These are phyloP conservation scores for Mactromeris polynyma DNA, from an alignment of 2,888 invertebrate species.

Conservation along the genomic window DNA sequence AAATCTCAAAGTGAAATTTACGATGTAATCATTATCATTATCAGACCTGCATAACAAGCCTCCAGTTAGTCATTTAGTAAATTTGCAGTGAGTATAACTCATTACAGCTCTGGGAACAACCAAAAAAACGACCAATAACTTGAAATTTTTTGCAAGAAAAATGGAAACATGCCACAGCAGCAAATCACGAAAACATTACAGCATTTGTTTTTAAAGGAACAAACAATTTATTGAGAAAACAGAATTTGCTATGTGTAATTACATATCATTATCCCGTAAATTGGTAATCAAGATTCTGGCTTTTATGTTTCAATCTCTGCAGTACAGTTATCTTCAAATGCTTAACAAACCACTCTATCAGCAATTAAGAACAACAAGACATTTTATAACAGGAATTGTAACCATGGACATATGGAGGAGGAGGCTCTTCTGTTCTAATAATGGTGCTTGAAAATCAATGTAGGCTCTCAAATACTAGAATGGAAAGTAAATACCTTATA, in stretches of 20 bases:
- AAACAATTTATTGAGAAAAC: conserved; percentile 18
- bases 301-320: conserved; percentile 24
- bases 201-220: neutral
- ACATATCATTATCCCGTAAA: conserved; percentile 36
- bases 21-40: neutral
- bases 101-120: neutral
- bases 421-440: neutral
- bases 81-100: neutral
- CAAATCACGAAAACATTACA: neutral
- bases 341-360: neutral
- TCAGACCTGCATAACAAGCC: neutral
- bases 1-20: neutral
- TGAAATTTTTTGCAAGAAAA: neutral
- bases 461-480: neutral
- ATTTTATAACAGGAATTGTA: neutral
- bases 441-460: neutral
- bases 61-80: conserved; percentile 6
- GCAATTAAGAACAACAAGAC: neutral
- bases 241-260: conserved; percentile 22
- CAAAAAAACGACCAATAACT: neutral
- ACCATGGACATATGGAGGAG: neutral
- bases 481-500: neutral
- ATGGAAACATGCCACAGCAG: neutral
- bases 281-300: conserved; percentile 30
- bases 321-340: conserved; percentile 10